Evolutionary conservation across 2,113 vertebrate species (phyloP).

Genomic region (Sinocyclocheilus anshuiensis): DNA sequence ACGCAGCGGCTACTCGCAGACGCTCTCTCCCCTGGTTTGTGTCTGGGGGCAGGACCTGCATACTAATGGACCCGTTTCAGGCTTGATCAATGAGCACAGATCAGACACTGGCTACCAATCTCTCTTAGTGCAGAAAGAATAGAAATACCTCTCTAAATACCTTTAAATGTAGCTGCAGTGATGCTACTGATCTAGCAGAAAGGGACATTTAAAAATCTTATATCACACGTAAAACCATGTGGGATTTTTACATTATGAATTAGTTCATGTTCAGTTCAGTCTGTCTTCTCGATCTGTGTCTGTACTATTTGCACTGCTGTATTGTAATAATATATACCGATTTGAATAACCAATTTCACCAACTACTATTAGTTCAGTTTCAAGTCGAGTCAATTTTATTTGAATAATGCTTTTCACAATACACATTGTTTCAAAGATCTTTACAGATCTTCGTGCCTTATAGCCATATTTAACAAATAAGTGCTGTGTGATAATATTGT

Average conservation of each 20-base stretch:
- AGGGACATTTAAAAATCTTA: neutral
- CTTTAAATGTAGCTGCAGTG: neutral
- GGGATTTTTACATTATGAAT: too few species aligned
- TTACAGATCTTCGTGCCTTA: too few species aligned
- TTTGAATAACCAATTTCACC: neutral
- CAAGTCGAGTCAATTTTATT: too few species aligned
- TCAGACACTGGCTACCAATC: conserved; percentile 32
- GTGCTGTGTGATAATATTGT: too few species aligned
- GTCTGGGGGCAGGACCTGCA: conserved; percentile 48
- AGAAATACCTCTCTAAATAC: neutral
- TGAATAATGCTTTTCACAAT: too few species aligned
- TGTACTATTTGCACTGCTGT: too few species aligned
- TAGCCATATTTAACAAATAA: too few species aligned
- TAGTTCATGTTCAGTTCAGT: too few species aligned
- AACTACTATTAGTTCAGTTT: too few species aligned
- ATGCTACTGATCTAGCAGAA: neutral
- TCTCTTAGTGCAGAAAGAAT: neutral
- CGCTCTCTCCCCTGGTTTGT: conserved; percentile 26
- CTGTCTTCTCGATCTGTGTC: too few species aligned
- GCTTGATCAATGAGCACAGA: conserved; percentile 52
- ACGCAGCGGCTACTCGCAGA: conserved; percentile 5
- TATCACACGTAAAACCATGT: neutral
- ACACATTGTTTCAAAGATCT: too few species aligned
- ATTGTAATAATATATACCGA: neutral
- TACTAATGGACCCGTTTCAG: conserved; percentile 48